phyloP scores from a whole-genome alignment of 2,888 invertebrate species.

The Hesperia comma region DNA sequence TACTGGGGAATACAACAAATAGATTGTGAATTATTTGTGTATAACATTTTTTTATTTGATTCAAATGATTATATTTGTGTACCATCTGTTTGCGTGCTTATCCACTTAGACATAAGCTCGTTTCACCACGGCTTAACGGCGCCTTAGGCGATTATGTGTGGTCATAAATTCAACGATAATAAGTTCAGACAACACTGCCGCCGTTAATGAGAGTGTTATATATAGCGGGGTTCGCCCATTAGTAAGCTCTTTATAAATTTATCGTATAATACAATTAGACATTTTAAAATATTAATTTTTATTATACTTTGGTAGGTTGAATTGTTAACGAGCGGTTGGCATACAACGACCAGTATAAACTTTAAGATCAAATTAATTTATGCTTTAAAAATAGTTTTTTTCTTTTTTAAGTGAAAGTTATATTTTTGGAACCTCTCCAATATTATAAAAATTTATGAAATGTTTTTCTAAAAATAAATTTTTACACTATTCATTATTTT shows the following conservation, averaged over 20 bases:
- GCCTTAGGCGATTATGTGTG: conserved; percentile 81
- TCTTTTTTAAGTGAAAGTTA: too few species aligned
- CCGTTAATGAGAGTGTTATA: conserved; percentile 59
- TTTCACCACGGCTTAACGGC: conserved; percentile 64
- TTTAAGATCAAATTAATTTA: too few species aligned
- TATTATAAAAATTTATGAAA: too few species aligned
- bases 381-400: too few species aligned
- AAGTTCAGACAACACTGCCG: conserved; percentile 79
- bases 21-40: too few species aligned
- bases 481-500: too few species aligned
- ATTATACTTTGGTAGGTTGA: not conserved
- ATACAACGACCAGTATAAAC: too few species aligned
- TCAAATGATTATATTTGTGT: not conserved
- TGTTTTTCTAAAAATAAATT: too few species aligned
- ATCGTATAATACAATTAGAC: not conserved
- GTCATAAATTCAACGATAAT: conserved; percentile 82
- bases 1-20: too few species aligned
- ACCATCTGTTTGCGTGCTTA: conserved; percentile 16
- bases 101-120: conserved; percentile 8
- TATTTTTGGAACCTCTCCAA: too few species aligned
- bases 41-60: not conserved
- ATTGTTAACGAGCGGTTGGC: too few species aligned
- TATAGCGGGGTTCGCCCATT: conserved; percentile 28
- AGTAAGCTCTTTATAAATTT: conserved; percentile 13
- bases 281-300: not conserved